Base-by-base conservation (phyloP, 2,888 invertebrate species). In the Epiblema foenella region DNA sequence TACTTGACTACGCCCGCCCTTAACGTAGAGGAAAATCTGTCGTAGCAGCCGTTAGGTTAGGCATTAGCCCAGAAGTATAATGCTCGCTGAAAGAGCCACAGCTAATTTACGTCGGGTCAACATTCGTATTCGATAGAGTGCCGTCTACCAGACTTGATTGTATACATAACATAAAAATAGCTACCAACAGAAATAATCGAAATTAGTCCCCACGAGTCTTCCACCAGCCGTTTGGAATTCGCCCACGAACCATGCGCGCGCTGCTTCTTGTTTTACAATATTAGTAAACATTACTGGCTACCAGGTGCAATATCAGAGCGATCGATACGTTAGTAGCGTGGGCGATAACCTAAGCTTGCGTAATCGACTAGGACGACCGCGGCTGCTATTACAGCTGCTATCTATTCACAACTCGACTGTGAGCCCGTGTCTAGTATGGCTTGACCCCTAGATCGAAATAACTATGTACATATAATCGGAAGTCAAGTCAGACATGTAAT, bases 281-380 rank as follows among this genome's bases (percentile, higher is more conserved):
- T 39, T 39, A 12, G 39, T 39, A 39, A 39, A 39, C 39, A 10
- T 18, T 52, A 11, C 11, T 52, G 18, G 52, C 52, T 52, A 20
- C 15, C n/a, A n/a, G 24, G 54, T 54, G 54, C 24, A 15, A 42
- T n/a, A 54, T 24, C 49, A 56, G n/a, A 10, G 33, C 69, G 69
- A 65, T 69, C 58, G 58, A 64, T 69, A 69, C 42, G 42, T 42
- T 15, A 49, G 33, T 52, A n/a, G 54, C 60, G 65, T 59, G 54
- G 60, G 65, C 65, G 70, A 66, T 66, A 60, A 65, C 58, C 29
- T 49, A 57, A 54, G 66, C 37, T 65, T 59, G 24, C 59, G 64
- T 69, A 63, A 68, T 59, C 37, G 37, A 24, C 58, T 56, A 17
- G 42, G 17, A 42, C 69, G 59, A 42, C 60, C 33, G 39, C 39